Evolutionary conservation across 2,113 vertebrate species (phyloP), one percentile per base, ranked within the genome.

Genomic region (Hypomesus transpacificus): DNA sequence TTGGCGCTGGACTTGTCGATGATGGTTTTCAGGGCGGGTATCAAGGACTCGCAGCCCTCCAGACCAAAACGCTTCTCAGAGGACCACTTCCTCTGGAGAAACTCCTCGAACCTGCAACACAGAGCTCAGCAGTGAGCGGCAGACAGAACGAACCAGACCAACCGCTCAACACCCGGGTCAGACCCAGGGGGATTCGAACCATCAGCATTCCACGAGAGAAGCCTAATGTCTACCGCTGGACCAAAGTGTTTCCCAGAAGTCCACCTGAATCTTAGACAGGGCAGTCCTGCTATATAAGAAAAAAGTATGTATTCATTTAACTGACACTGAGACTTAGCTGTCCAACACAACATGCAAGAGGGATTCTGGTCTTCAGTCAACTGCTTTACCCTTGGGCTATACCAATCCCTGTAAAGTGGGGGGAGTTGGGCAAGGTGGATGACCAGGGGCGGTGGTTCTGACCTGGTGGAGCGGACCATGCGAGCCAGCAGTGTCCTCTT

Each of bases 61-160:
- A 99, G 91, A 1, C 97, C 97, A 1, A 99, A 99, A 0, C 97
- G 95, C 65, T 99, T 99, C 91, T 99, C 97, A 0, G 97, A 96
- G 0, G 97, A 98, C 96, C 96, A 99, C 69, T 99, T 99, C 82
- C 95, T 93, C 82, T 98, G 96, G 51, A 99, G 94, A 79, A 98
- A 99, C 87, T 99, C 97, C 87, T 99, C 97, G 78, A 99, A 99
- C 88, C 97, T 99, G 72, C 8, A 51, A 50, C 26, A 51, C 52
- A 69, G 52, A 34, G 20, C n/a, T 7, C 28, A 64, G 13, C 53
- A 0, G 8, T 67, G 52, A 34, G 31, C 31, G 7, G 31, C 17
- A 69, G 5, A 60, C 21, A 21, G 14, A 66, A 16, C 39, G 17
- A 18, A n/a, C 16, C 53, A 56, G 1, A n/a, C 13, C 52, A 4